Base-by-base conservation (phyloP, 2,797 vertebrate genomes). In the Poeciliopsis turneri region DNA sequence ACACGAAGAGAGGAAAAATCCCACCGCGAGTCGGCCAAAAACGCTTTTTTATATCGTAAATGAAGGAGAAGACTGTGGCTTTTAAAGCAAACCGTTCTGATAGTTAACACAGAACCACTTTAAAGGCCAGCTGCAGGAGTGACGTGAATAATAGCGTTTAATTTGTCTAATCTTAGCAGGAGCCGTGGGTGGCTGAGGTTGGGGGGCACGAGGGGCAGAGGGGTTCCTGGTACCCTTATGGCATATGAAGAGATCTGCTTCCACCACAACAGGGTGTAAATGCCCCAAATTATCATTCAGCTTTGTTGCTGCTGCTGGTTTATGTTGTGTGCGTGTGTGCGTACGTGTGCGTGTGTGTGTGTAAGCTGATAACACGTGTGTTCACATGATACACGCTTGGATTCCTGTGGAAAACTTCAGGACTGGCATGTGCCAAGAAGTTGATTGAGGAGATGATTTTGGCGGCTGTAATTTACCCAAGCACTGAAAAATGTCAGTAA, bases 151-250 rank as follows among this genome's bases (percentile, higher is more conserved):
- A 95, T 95, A 87, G 92, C 85, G 92, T 95, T 95, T 95, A 92
- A 95, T 95, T 95, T 94, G 94, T 94, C 95, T 96, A 95, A 96
- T 95, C 94, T 96, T 95, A 95, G 94, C 90, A 78, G 90, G 87
- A 93, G 92, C 87, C 83, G 91, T 90, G 92, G 91, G 91, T 92
- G 93, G 89, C 71, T 83, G 88, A 77, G 84, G 78, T 30, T 76
- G 76, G 89, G 83, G 87, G 84, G 72, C 75, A 30, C 0, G 84
- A 57, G 79, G 89, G 78, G 82, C 71, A 23, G 84, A 85, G 87
- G 87, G 76, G 78, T 84, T 28, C 47, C 84, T 80, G 87, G 84
- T 86, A 87, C 88, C 88, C 86, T 88, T 86, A 89, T 92, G 92
- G 93, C 88, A 91, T 88, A 84, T 88, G 89, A 92, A 90, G 86